Conservation (phyloP, 2,113 vertebrate species). For the Marcusenius ussheri region DNA sequence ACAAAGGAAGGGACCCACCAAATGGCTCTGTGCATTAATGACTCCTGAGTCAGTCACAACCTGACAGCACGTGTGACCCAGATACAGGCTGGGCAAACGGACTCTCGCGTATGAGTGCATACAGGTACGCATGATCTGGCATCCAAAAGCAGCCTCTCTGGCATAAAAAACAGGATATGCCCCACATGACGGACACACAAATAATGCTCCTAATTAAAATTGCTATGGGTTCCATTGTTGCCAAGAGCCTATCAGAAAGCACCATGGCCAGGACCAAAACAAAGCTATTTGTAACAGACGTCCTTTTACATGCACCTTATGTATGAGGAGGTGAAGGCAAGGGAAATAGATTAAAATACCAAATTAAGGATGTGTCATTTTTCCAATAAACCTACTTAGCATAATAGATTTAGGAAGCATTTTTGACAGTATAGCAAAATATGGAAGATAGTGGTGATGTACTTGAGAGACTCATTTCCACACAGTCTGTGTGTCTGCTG, state of each 20-base stretch:
- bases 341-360: neutral
- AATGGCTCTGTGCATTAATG: neutral
- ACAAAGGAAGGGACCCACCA: constrained; percentile 11
- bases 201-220: neutral
- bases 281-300: neutral
- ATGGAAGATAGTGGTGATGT: neutral
- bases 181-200: neutral
- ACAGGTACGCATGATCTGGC: neutral
- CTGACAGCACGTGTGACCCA: neutral
- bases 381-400: neutral
- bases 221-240: neutral
- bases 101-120: neutral
- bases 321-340: neutral
- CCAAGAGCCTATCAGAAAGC: neutral
- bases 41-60: neutral
- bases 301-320: neutral
- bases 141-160: constrained; percentile 2
- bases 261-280: neutral
- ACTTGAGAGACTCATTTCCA: neutral
- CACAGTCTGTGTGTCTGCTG: neutral
- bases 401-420: neutral
- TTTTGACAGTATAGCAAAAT: neutral
- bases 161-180: neutral
- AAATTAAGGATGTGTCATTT: neutral
- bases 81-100: neutral